A percentile compares a stretch with the other conserved stretches of the same genome.
These are phyloP conservation scores for Adrianichthys oophorus DNA, from an alignment of 2,797 vertebrate genomes.

Conservation along the genomic window DNA sequence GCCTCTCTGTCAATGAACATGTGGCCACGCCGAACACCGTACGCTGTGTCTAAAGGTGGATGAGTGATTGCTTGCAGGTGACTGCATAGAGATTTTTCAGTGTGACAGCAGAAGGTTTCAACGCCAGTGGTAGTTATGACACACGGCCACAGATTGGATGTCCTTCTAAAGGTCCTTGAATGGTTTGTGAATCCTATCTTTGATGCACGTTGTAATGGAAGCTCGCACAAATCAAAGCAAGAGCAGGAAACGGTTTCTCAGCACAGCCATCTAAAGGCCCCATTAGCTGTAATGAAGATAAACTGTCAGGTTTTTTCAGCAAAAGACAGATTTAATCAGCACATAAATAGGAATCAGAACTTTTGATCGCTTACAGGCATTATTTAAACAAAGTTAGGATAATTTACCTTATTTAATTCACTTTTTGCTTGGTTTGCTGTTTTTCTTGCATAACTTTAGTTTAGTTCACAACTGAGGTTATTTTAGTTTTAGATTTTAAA, in stretches of 20 bases:
- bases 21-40: conserved; percentile 16
- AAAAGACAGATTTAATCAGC: not conserved
- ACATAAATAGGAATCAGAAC: not conserved
- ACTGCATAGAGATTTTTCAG: conserved; percentile 34
- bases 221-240: not conserved
- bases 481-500: too few species aligned
- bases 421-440: too few species aligned
- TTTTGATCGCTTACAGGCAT: too few species aligned
- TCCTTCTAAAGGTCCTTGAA: conserved; percentile 11
- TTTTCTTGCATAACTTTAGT: too few species aligned
- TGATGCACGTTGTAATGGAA: not conserved
- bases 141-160: conserved; percentile 38
- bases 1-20: conserved; percentile 52
- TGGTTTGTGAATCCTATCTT: not conserved
- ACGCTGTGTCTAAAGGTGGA: conserved; percentile 39
- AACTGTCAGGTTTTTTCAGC: not conserved
- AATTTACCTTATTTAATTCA: too few species aligned
- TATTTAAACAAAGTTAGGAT: too few species aligned
- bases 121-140: conserved; percentile 45
- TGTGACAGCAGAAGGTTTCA: conserved; percentile 49
- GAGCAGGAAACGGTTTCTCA: not conserved
- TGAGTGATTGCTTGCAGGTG: conserved; percentile 69
- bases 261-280: not conserved
- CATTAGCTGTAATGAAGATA: not conserved
- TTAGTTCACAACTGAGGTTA: too few species aligned